These are phyloP conservation scores for Carettochelys insculpta DNA, from an alignment of 2,113 vertebrate species.

Conservation along the genomic window DNA sequence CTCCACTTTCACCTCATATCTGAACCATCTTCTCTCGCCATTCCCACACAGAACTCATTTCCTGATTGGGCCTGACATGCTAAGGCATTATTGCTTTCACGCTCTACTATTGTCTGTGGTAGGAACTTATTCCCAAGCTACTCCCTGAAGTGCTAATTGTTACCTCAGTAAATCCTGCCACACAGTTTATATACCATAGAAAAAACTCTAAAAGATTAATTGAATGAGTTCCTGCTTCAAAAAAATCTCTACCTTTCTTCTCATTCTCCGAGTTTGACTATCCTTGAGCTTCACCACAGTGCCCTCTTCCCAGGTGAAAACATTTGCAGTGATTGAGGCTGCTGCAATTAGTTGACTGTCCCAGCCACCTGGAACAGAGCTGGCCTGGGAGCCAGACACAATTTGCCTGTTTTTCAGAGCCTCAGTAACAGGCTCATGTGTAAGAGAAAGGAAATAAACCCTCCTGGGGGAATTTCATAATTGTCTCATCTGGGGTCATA, in stretches of 20 bases:
- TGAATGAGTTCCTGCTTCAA: neutral
- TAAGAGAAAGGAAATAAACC: neutral
- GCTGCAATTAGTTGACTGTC: neutral
- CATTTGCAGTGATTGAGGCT: neutral
- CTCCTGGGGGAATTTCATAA: too few relatives aligned
- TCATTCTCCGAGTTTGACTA: neutral
- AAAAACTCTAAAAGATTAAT: neutral
- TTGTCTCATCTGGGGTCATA: too few relatives aligned
- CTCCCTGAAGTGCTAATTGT: neutral
- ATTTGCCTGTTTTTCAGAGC: neutral
- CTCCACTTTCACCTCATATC: rapidly evolving
- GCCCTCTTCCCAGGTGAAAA: neutral
- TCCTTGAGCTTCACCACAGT: neutral
- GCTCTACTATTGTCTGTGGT: neutral
- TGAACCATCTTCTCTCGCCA: neutral
- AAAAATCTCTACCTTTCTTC: neutral
- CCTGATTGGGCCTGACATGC: neutral
- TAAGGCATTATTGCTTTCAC: neutral
- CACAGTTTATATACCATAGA: neutral
- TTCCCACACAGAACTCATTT: neutral
- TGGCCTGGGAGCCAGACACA: neutral
- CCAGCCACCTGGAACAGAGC: neutral
- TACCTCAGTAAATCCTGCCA: neutral
- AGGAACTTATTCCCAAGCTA: neutral
- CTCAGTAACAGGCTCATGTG: neutral